These are phyloP conservation scores for Meghimatium bilineatum DNA, from an alignment of 2,888 invertebrate species.

Conservation along the genomic window DNA sequence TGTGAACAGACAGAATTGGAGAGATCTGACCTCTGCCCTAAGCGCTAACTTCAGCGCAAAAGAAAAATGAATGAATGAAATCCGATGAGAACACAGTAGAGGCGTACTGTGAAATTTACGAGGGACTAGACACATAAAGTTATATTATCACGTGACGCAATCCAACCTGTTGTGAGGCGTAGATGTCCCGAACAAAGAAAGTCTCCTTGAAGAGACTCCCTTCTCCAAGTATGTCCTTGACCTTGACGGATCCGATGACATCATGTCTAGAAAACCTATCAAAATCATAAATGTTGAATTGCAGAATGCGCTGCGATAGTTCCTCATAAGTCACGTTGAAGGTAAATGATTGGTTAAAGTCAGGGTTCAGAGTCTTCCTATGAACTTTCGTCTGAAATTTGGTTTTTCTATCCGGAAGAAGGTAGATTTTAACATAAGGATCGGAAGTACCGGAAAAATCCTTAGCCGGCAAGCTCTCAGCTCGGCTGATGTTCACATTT, in stretches of 20 bases:
- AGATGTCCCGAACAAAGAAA: slow-evolving; percentile 89
- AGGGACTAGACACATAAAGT: no score
- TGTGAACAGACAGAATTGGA: no score
- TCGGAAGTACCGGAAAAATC: slow-evolving; percentile 91
- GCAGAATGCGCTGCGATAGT: slow-evolving; percentile 85
- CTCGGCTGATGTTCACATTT: slow-evolving; percentile 85
- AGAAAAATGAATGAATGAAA: no score
- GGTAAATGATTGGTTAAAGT: slow-evolving; percentile 89
- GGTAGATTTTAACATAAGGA: slow-evolving; percentile 90
- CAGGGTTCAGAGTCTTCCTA: slow-evolving; percentile 87
- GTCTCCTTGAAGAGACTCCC: slow-evolving; percentile 88
- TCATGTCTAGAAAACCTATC: slow-evolving; percentile 92
- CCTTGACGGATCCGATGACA: slow-evolving; percentile 89
- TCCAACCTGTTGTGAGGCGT: slow-evolving; percentile 80
- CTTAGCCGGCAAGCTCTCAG: slow-evolving; percentile 87
- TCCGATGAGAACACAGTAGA: no score
- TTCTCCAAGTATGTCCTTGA: slow-evolving; percentile 86
- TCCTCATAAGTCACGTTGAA: slow-evolving; percentile 89
- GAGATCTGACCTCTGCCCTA: no score
- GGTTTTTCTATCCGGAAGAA: slow-evolving; percentile 89
- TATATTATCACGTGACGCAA: not conserved
- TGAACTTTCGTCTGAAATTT: slow-evolving; percentile 90
- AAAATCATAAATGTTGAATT: slow-evolving; percentile 92
- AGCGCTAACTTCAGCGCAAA: no score
- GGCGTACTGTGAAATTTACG: no score